These are phyloP conservation scores for Orius laevigatus DNA, from an alignment of 1,140 invertebrate species.

Conservation along the genomic window DNA sequence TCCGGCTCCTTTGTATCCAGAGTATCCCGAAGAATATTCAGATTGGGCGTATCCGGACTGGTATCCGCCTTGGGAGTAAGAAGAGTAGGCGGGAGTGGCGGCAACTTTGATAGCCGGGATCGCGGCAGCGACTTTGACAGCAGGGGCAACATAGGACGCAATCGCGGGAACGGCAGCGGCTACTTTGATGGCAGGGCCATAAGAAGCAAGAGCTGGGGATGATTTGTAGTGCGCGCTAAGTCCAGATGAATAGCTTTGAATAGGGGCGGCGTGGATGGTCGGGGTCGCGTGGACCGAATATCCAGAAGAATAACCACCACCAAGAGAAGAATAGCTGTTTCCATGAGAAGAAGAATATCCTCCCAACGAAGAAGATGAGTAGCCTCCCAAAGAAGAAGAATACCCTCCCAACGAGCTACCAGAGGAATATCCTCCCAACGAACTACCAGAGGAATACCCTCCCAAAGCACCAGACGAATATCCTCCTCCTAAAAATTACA, in stretches of 20 bases:
- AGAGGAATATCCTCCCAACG: no score
- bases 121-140: constrained; percentile 14
- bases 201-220: constrained; percentile 12
- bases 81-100: neutral
- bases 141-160: constrained; percentile 10
- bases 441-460: no score
- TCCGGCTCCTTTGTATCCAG: neutral
- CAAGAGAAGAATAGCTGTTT: neutral
- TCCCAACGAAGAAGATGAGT: no score
- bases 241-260: constrained; percentile 7
- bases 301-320: constrained; percentile 6
- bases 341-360: no score
- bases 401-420: no score
- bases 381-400: no score
- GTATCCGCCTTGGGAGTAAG: neutral
- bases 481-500: no score
- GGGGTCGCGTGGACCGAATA: constrained; percentile 5
- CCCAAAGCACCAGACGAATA: no score
- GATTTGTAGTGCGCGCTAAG: neutral
- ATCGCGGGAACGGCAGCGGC: constrained; percentile 12
- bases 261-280: constrained; percentile 1
- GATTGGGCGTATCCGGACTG: neutral
- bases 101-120: constrained; percentile 15
- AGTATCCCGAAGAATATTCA: neutral
- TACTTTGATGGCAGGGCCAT: constrained; percentile 12